phyloP scores from a whole-genome alignment of 2,797 vertebrate genomes.

The Ciconia nigra region DNA sequence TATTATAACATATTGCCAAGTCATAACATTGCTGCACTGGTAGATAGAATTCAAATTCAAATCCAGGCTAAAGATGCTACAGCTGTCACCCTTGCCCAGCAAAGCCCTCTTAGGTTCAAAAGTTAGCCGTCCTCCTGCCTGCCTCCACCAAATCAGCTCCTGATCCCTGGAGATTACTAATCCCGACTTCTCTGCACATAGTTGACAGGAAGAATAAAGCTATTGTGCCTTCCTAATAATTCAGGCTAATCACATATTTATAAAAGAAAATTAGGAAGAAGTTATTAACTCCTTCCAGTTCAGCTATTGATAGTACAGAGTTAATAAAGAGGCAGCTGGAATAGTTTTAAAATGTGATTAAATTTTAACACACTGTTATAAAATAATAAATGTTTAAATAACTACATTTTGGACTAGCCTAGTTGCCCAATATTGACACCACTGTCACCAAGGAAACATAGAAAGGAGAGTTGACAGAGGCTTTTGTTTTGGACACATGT shows the following conservation, averaged over 20 bases:
- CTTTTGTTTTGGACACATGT: not conserved
- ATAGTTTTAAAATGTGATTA: conserved; percentile 33
- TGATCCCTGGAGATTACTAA: conserved; percentile 83
- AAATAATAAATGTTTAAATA: conserved; percentile 56
- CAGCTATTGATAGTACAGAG: not conserved
- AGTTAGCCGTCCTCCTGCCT: conserved; percentile 88
- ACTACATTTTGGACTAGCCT: conserved; percentile 3
- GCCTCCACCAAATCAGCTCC: conserved; percentile 84
- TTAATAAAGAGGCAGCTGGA: conserved; percentile 16
- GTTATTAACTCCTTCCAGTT: conserved; percentile 24
- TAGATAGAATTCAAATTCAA: conserved; percentile 91
- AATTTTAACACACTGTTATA: conserved; percentile 24
- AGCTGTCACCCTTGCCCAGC: conserved; percentile 88
- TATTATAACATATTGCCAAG: conserved; percentile 87
- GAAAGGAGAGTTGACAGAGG: not conserved
- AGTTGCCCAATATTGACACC: not conserved
- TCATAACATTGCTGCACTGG: conserved; percentile 82
- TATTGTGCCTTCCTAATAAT: conserved; percentile 62
- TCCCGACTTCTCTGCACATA: conserved; percentile 82
- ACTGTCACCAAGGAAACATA: conserved; percentile 36
- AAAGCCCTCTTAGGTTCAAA: conserved; percentile 86
- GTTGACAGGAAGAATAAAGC: conserved; percentile 85
- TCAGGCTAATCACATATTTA: conserved; percentile 52
- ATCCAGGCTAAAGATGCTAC: conserved; percentile 86
- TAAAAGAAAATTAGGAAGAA: conserved; percentile 53